These are phyloP conservation scores for Limulus polyphemus DNA, from an alignment of 2,888 invertebrate species.

Conservation along the genomic window DNA sequence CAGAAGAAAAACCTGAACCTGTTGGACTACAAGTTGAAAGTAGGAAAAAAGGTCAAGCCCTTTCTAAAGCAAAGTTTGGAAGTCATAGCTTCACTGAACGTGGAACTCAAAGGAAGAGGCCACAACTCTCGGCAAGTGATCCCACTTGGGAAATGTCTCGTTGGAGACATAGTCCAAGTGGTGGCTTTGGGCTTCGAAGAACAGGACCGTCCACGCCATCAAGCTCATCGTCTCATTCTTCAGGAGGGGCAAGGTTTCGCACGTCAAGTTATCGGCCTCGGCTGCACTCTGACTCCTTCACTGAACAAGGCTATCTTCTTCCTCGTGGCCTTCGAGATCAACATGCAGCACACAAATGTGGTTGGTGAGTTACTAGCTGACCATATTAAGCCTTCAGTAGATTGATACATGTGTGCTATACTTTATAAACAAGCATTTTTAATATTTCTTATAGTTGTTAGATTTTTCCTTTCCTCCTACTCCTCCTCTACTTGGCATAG, in stretches of 20 bases:
- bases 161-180: background rate
- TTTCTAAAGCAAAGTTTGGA: too few species aligned
- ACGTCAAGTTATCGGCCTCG: background rate
- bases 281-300: slow-evolving; percentile 1
- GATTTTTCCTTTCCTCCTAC: too few species aligned
- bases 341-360: slow-evolving; percentile 4
- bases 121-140: background rate
- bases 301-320: slow-evolving; percentile 3
- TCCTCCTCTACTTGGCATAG: too few species aligned
- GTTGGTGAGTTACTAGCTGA: background rate
- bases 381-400: background rate
- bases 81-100: too few species aligned
- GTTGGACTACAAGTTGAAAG: too few species aligned
- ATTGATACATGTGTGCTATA: too few species aligned
- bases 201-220: background rate
- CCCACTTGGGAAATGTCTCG: background rate
- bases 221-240: background rate
- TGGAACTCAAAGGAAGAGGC: background rate
- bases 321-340: slow-evolving; percentile 3
- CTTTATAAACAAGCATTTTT: too few species aligned
- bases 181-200: background rate
- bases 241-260: background rate
- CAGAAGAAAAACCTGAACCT: too few species aligned
- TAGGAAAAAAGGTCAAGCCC: too few species aligned
- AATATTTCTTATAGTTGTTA: too few species aligned